phyloP scores from a whole-genome alignment of 2,113 vertebrate species.

The Acanthochromis polyacanthus region DNA sequence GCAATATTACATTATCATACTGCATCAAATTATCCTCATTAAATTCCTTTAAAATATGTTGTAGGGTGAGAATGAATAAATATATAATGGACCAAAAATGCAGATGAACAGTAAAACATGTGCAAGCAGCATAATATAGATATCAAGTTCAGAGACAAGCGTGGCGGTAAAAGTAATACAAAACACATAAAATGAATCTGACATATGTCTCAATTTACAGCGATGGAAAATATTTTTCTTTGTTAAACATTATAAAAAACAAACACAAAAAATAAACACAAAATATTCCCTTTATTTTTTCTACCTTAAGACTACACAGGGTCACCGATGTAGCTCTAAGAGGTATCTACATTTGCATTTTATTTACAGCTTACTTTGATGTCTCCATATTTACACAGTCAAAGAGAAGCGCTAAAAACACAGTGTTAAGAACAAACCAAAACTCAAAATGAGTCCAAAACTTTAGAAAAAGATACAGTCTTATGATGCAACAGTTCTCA shows the following conservation, averaged over 20 bases:
- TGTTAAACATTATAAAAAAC: slow-evolving; percentile 15
- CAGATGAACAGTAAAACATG: no score
- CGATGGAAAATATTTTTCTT: background rate
- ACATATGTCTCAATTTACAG: background rate
- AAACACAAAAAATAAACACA: slow-evolving; percentile 90
- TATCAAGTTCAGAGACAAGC: no score
- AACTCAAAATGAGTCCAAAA: slow-evolving; percentile 80
- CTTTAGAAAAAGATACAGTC: slow-evolving; percentile 81
- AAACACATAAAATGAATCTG: no score
- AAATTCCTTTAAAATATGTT: slow-evolving; percentile 21
- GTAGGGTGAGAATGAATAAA: slow-evolving; percentile 7
- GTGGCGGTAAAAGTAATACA: no score
- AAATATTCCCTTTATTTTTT: slow-evolving; percentile 98
- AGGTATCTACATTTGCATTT: slow-evolving; percentile 98
- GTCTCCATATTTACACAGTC: slow-evolving; percentile 93
- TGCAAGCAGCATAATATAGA: no score
- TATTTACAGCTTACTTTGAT: slow-evolving; percentile 93
- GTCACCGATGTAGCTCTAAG: slow-evolving; percentile 94
- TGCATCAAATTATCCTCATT: slow-evolving; percentile 41
- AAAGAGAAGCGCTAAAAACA: slow-evolving; percentile 92
- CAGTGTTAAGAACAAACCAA: slow-evolving; percentile 85
- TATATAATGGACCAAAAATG: background rate
- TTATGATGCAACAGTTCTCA: slow-evolving; percentile 78
- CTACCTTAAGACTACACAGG: slow-evolving; percentile 97
- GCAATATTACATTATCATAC: slow-evolving; percentile 41